Base-by-base conservation (phyloP, 2,113 vertebrate species). In the Terrapene triunguis region DNA sequence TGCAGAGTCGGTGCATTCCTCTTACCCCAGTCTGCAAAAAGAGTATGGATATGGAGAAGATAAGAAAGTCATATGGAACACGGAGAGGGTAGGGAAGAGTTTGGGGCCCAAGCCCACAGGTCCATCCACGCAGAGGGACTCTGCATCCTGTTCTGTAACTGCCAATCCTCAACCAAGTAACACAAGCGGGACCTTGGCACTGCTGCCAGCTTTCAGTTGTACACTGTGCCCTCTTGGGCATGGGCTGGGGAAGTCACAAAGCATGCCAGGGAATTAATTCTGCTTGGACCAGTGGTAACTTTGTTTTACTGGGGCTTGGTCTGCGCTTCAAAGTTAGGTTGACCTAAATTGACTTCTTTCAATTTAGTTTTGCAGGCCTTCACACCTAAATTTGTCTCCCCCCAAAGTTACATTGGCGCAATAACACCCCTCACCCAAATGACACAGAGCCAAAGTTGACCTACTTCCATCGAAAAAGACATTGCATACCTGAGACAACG, bases 11-110 rank as follows among this genome's bases (percentile, higher is more conserved):
- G 44, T 35, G 47, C 25, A 38, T 92, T 74, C 84, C 32, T n/a
- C 82, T 11, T 25, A 1, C n/a, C 57, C 76, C 57, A 2, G 35
- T 8, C 65, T 81, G 21, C 35, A 10, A 88, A 17, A 62, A 16
- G 16, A 25, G 59, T 32, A 32, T 62, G 84, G 55, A 4, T 3
- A 32, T 29, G 80, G 69, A 35, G 0, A 7, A n/a, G 13, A 35
- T 54, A 69, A n/a, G 69, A 44, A 21, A 32, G 44, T 13, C 25
- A 21, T 16, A 65, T 82, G 21, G 32, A 32, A 5, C 27, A 51
- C 0, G 1, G 53, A 48, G 85, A 32, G 17, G 17, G n/a, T 1
- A 0, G 35, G 69, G 50, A 3, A 1, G 88, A 44, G 65, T 62
- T 47, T 32, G 74, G 51, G 69, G n/a, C 57, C 69, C 79, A 48